Conservation (phyloP, 1,140 invertebrate genomes). For the Drosophila triauraria region DNA sequence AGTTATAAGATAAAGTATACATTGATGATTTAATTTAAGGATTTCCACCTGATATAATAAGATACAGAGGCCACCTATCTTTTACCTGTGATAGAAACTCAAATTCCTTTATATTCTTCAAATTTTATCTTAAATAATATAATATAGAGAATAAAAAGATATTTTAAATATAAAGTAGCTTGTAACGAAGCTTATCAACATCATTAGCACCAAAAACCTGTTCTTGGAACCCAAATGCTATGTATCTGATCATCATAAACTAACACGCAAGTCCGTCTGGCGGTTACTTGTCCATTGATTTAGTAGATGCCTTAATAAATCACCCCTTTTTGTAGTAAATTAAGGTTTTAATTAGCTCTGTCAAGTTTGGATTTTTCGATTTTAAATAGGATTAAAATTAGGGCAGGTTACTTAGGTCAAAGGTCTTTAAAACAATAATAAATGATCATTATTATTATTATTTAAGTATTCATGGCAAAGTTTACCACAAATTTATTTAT, state of each 20-base stretch:
- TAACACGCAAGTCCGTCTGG: neutral
- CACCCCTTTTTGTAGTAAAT: neutral
- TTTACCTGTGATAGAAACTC: neutral
- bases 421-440: neutral
- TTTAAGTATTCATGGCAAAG: too few species aligned
- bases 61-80: too few species aligned
- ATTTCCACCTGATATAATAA: too few species aligned
- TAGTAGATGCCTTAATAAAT: neutral
- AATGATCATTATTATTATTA: too few species aligned
- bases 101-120: neutral
- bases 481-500: neutral
- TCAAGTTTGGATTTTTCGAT: neutral
- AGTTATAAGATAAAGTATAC: too few species aligned
- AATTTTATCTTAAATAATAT: neutral
- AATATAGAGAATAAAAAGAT: neutral
- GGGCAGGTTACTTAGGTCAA: neutral
- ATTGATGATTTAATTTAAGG: too few species aligned
- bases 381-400: neutral
- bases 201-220: neutral
- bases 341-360: neutral
- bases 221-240: neutral
- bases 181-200: neutral
- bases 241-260: neutral
- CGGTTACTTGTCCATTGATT: neutral
- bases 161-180: neutral